Evolutionary conservation across 1,140 invertebrate genomes (phyloP).

Genomic region (Drosophila guanche): DNA sequence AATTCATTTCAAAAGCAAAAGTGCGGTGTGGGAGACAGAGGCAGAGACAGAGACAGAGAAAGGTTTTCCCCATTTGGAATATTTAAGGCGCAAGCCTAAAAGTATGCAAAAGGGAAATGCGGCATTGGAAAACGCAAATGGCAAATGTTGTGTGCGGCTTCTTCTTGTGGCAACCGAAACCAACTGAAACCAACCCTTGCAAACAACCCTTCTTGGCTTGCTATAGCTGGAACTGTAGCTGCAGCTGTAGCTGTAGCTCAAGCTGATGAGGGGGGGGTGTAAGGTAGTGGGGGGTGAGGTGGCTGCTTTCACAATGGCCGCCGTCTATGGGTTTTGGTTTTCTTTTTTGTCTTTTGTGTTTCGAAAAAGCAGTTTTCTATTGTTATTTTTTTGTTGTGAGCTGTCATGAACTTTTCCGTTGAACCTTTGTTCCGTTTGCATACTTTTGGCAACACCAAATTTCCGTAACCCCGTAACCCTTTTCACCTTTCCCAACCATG

Average conservation of each 20-base stretch:
- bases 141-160: slow-evolving; percentile 7
- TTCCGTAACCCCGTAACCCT: slow-evolving; percentile 65
- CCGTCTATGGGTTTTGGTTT: slow-evolving; percentile 42
- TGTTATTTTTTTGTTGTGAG: slow-evolving; percentile 53
- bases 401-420: slow-evolving; percentile 67
- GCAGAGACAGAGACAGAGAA: slow-evolving; percentile 5
- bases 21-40: not conserved
- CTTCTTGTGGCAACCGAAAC: too few species aligned
- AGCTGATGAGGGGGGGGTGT: slow-evolving; percentile 4
- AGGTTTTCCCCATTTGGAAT: slow-evolving; percentile 56
- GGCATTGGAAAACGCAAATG: slow-evolving; percentile 1
- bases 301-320: slow-evolving; percentile 68
- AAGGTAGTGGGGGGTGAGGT: not conserved
- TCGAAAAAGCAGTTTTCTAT: slow-evolving; percentile 65
- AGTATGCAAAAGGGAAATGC: slow-evolving; percentile 64
- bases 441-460: slow-evolving; percentile 74
- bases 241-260: slow-evolving; percentile 2
- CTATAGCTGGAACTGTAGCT: not conserved
- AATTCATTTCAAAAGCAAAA: slow-evolving; percentile 75
- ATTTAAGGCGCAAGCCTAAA: slow-evolving; percentile 80
- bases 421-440: slow-evolving; percentile 63
- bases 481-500: slow-evolving; percentile 18
- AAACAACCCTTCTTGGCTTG: slow-evolving; percentile 49
- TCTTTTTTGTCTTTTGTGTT: slow-evolving; percentile 64
- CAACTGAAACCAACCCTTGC: slow-evolving; percentile 48